Percentiles rank a stretch among this genome's conserved stretches.
Evolutionary conservation across 1,140 invertebrate genomes (phyloP).

Genomic region (Megalopta genalis): DNA sequence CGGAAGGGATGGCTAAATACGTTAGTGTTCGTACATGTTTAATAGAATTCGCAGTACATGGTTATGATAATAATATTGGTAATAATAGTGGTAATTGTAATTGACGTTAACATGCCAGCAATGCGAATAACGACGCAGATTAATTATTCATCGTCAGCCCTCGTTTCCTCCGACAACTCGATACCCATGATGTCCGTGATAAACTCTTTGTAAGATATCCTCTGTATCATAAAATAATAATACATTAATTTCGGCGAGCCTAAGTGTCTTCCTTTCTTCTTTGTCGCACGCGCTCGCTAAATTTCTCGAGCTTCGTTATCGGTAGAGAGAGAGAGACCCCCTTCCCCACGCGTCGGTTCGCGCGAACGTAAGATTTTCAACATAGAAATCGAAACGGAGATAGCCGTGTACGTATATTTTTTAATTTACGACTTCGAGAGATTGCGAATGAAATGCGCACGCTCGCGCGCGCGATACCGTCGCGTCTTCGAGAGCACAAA

Average conservation of each 20-base stretch:
- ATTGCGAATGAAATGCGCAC: no score
- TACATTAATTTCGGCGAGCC: slow-evolving; percentile 73
- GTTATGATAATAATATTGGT: slow-evolving; percentile 24
- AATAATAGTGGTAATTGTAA: slow-evolving; percentile 36
- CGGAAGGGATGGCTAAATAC: slow-evolving; percentile 9
- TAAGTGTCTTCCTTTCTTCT: slow-evolving; percentile 51
- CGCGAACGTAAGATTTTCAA: no score
- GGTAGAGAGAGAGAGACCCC: no score
- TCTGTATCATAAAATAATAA: slow-evolving; percentile 75
- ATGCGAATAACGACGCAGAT: slow-evolving; percentile 31
- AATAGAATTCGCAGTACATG: slow-evolving; percentile 44
- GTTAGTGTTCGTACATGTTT: slow-evolving; percentile 45
- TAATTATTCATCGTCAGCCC: slow-evolving; percentile 55
- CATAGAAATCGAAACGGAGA: no score
- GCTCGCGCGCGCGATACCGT: no score
- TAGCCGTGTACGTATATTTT: no score
- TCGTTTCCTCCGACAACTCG: slow-evolving; percentile 63
- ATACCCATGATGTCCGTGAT: slow-evolving; percentile 67
- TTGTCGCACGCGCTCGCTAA: background rate
- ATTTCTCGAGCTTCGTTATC: background rate
- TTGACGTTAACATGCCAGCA: slow-evolving; percentile 43
- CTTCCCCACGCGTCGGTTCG: no score
- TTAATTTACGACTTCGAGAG: no score
- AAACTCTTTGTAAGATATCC: slow-evolving; percentile 77
- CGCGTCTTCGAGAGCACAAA: no score